Evolutionary conservation across 2,797 vertebrate species (phyloP), one percentile per base, ranked within the genome.

Genomic region (Smutsia gigantea): DNA sequence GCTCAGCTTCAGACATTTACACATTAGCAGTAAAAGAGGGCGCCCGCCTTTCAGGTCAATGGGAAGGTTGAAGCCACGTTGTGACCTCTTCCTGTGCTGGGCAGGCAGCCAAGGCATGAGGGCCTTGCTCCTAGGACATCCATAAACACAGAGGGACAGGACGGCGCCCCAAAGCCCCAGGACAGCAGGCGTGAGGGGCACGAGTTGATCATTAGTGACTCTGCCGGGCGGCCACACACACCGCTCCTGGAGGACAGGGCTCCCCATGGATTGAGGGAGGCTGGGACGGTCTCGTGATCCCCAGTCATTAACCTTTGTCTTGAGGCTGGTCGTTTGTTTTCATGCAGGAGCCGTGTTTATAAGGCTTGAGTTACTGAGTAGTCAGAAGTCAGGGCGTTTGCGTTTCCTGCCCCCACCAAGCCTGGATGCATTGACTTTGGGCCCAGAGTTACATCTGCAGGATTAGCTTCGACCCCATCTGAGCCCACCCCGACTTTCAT

Each of bases 351-450:
- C 25, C 1, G 4, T 77, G 63, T 31, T 64, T 66, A 8, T 49
- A 34, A 34, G 77, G 82, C n/a, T 64, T 0, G 0, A n/a, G 82
- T 46, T n/a, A 75, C 75, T 82, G 61, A 75, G 95, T 49, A 19
- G 51, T 55, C 46, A 4, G 31, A 31, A 69, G 72, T 89, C 85
- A 55, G 29, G 72, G 13, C 7, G n/a, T 51, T 2, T 53, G 27
- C 12, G 74, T 27, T 25, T 12, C 69, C 78, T 0, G 0, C 2
- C 12, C 25, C 66, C 5, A 0, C 66, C 27, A 8, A 4, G n/a
- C 27, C 51, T 25, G 42, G 39, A 19, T 66, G 27, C 68, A 5
- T 4, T 21, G n/a, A 11, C 66, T 15, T 21, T 5, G 49, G 21
- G 46, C 29, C 57, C 14, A 0, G 64, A 14, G 78, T 11, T 15